Base-by-base conservation (phyloP, 1,140 invertebrate species). In the Drosophila bifasciata region DNA sequence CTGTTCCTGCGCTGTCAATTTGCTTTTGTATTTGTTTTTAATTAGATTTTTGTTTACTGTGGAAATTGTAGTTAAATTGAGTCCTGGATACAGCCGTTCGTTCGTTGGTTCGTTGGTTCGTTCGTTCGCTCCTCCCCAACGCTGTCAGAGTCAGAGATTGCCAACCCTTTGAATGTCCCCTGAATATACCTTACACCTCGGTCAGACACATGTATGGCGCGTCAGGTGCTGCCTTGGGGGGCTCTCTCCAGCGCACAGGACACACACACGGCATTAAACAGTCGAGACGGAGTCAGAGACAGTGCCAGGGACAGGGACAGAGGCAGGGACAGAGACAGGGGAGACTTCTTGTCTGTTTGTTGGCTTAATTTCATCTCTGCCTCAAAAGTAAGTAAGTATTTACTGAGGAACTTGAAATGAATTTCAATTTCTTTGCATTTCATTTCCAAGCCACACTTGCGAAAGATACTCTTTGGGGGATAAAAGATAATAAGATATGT, bases 21-120 rank as follows among this genome's bases (percentile, higher is more conserved):
- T 84, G 71, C 62, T 78, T 85, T 80, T 81, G 80, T 85, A 85
- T 85, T 85, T 85, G 80, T 78, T 81, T 85, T 85, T 85, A 85
- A 85, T 85, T 85, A 85, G 80, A 80, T 78, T 85, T 85, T 63
- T 81, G 78, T 85, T 85, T 81, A 72, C 78, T 71, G 70, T 73
- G 56, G 74, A 74, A 76, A 79, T 76, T 79, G 76, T 77, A 79
- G 76, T 76, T 77, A 77, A 79, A 79, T 79, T 77, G 76, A 79
- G 74, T 79, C 76, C 68, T 76, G 76, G 59, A 36, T 28, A 25
- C 36, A 43, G 36, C 36, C 17, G 39, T 17, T 4, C 28, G 28
- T 32, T 32, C 28, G n/a, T n/a, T n/a, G n/a, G n/a, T n/a, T n/a
- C n/a, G n/a, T n/a, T n/a, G n/a, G n/a, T n/a, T n/a, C n/a, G n/a